A percentile compares a stretch with the other conserved stretches of the same genome.
phyloP scores from a whole-genome alignment of 2,888 invertebrate genomes.

The Sesia bembeciformis region DNA sequence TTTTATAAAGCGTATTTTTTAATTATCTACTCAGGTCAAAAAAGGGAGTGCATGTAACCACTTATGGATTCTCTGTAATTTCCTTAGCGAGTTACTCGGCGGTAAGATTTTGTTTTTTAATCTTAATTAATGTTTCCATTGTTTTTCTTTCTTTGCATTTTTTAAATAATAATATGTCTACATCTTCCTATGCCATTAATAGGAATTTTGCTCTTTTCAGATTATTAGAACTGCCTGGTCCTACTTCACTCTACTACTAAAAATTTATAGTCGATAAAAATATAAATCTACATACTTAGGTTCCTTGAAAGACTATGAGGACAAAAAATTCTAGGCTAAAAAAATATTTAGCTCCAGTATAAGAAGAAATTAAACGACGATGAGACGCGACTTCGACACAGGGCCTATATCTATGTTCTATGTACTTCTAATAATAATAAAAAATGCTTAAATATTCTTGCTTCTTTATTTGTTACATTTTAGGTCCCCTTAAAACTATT shows the following conservation, averaged over 20 bases:
- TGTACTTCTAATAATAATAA: too few species aligned
- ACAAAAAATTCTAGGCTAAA: too few species aligned
- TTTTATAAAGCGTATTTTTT: too few species aligned
- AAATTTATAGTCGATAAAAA: constrained; percentile 25
- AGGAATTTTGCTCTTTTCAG: constrained; percentile 15
- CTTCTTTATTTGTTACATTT: too few species aligned
- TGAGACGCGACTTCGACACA: too few species aligned
- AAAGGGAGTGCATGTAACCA: constrained; percentile 43
- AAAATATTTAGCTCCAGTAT: too few species aligned
- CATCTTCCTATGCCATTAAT: neutral
- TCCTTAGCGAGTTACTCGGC: constrained; percentile 44
- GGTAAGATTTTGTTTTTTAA: constrained; percentile 18
- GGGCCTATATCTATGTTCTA: too few species aligned
- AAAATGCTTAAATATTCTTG: too few species aligned
- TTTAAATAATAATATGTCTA: neutral
- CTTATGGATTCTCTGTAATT: constrained; percentile 52
- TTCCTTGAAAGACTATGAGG: too few species aligned
- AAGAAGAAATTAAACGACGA: too few species aligned
- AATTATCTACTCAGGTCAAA: constrained; percentile 28
- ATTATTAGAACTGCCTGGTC: constrained; percentile 55
- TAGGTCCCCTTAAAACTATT: too few species aligned
- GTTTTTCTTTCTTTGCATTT: neutral
- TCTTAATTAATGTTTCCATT: too few species aligned
- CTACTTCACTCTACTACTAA: constrained; percentile 49
- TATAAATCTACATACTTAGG: neutral